These are phyloP conservation scores for Acropternis orthonyx DNA, from an alignment of 2,797 vertebrate species.

Conservation along the genomic window DNA sequence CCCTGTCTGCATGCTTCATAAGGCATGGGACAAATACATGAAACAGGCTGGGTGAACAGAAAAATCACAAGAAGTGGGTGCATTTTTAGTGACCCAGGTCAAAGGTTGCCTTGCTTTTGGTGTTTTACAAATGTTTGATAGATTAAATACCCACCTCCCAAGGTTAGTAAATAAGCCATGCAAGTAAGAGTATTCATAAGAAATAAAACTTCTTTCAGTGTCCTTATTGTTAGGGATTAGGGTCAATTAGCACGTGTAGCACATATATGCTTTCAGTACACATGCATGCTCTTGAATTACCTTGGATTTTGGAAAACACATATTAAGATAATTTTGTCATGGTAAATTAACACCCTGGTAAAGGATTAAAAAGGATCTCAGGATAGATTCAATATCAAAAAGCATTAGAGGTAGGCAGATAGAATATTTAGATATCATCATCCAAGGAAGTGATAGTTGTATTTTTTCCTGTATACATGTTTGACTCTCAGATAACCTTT, in stretches of 20 bases:
- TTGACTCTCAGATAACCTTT: not conserved
- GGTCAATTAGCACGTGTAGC: conserved; percentile 17
- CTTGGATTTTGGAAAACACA: not conserved
- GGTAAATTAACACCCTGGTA: not conserved
- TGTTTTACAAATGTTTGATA: conserved; percentile 75
- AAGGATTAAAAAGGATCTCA: not conserved
- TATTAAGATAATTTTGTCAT: not conserved
- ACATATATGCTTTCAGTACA: not conserved
- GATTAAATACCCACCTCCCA: conserved; percentile 72
- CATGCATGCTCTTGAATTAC: not conserved
- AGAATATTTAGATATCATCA: not conserved
- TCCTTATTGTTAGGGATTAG: conserved; percentile 30
- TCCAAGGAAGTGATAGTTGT: not conserved
- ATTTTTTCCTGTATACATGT: not conserved
- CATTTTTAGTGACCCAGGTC: conserved; percentile 67
- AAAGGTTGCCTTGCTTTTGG: conserved; percentile 68
- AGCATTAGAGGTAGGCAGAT: not conserved
- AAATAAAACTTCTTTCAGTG: conserved; percentile 52
- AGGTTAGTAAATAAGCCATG: conserved; percentile 60
- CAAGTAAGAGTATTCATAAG: conserved; percentile 49
- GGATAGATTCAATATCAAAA: not conserved
- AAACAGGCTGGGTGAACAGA: conserved; percentile 36
- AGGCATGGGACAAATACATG: conserved; percentile 53
- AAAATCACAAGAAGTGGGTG: conserved; percentile 53
- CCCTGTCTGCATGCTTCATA: conserved; percentile 63